These are phyloP conservation scores for Eulemur albifrons DNA, from an alignment of 2,797 vertebrate species.

Conservation along the genomic window DNA sequence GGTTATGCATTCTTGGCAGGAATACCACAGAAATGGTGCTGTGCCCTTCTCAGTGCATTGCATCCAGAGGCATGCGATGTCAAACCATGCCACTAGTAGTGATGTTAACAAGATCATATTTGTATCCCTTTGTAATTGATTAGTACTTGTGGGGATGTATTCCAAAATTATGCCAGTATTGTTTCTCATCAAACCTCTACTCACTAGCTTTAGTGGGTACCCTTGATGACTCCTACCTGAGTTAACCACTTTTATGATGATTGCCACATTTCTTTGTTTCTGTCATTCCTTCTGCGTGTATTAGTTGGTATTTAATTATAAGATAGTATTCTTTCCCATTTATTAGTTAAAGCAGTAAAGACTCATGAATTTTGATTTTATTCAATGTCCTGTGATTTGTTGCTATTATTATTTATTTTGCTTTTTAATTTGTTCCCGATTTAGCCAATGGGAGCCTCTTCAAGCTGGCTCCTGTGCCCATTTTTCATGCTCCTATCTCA, in stretches of 20 bases:
- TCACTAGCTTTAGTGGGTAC: background rate
- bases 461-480: background rate
- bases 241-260: conserved; percentile 7
- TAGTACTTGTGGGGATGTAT: background rate
- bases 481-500: conserved; percentile 14
- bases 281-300: background rate
- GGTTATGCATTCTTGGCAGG: background rate
- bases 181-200: conserved; percentile 17
- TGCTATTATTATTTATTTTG: conserved; percentile 34
- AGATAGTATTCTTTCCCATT: background rate
- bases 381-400: conserved; percentile 21
- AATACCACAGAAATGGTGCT: background rate
- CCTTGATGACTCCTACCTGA: background rate
- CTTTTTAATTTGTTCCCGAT: background rate
- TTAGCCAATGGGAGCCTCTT: background rate
- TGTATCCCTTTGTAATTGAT: conserved; percentile 14
- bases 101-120: background rate
- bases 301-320: conserved; percentile 29
- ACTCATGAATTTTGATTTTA: conserved; percentile 32
- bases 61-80: background rate
- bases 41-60: background rate
- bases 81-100: background rate
- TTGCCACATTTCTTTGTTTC: conserved; percentile 10
- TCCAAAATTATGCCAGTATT: background rate
- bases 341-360: conserved; percentile 4